These are phyloP conservation scores for Sarcophilus harrisii DNA, from an alignment of 2,797 vertebrate species.

Conservation along the genomic window DNA sequence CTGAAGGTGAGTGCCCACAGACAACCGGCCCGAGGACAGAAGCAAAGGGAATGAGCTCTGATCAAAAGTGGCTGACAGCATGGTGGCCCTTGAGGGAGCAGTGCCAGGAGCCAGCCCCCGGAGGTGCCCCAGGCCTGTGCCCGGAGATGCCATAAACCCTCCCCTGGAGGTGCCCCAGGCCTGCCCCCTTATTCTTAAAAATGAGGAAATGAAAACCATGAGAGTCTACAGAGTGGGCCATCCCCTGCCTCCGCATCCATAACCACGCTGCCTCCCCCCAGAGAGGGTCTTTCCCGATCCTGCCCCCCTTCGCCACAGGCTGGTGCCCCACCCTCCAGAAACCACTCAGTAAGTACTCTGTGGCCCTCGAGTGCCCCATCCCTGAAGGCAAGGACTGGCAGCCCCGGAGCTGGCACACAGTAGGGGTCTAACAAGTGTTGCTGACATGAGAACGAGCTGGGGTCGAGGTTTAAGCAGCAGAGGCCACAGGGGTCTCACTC, in stretches of 20 bases:
- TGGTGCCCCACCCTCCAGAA: not conserved
- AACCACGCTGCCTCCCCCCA: not conserved
- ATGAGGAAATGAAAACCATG: not conserved
- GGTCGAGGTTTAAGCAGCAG: not conserved
- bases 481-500: too few relatives aligned
- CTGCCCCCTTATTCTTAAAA: not conserved
- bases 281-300: too few relatives aligned
- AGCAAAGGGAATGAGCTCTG: too few relatives aligned
- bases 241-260: not conserved
- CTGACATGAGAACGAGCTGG: not conserved
- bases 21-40: too few relatives aligned
- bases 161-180: not conserved
- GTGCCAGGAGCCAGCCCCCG: too few relatives aligned
- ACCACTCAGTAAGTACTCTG: not conserved
- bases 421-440: not conserved
- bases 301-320: not conserved
- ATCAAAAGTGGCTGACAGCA: too few relatives aligned
- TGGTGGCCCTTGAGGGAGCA: too few relatives aligned
- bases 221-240: not conserved
- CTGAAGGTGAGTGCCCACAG: not conserved
- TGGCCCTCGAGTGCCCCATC: not conserved
- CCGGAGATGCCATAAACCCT: too few relatives aligned
- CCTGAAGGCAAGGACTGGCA: too few relatives aligned
- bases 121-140: too few relatives aligned
- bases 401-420: too few relatives aligned